phyloP scores from a whole-genome alignment of 2,888 invertebrate species.

The Ellobium chinense region DNA sequence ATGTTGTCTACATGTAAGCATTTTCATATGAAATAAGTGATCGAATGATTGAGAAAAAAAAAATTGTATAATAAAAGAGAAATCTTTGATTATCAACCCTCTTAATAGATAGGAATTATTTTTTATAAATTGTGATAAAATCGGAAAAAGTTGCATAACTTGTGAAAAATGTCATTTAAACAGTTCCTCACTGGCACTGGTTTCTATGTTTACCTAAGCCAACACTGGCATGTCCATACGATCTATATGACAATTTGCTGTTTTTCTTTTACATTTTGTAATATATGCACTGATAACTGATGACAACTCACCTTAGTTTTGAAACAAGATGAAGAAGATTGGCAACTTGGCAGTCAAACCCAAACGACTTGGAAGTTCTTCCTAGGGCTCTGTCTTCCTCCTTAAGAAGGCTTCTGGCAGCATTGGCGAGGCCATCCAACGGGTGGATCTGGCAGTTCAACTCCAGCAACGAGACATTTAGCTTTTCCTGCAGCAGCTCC shows the following conservation, averaged over 20 bases:
- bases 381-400: neutral
- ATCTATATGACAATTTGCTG: too few relatives aligned
- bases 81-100: neutral
- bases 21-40: neutral
- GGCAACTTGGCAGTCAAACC: neutral
- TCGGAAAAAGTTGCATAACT: too few relatives aligned
- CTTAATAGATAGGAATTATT: neutral
- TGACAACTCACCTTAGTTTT: neutral
- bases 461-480: neutral
- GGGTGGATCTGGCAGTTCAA: constrained; percentile 20
- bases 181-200: too few relatives aligned
- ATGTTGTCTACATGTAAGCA: neutral
- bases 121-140: neutral
- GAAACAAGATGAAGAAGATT: neutral
- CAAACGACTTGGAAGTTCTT: too few relatives aligned
- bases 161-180: too few relatives aligned
- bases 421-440: constrained; percentile 20
- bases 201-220: too few relatives aligned
- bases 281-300: too few relatives aligned
- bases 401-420: neutral
- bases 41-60: too few relatives aligned
- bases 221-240: too few relatives aligned
- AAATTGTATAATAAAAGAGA: neutral
- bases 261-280: too few relatives aligned
- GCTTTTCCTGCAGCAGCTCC: neutral